These are phyloP conservation scores for Drosophila testacea DNA, from an alignment of 2,888 invertebrate genomes.

Conservation along the genomic window DNA sequence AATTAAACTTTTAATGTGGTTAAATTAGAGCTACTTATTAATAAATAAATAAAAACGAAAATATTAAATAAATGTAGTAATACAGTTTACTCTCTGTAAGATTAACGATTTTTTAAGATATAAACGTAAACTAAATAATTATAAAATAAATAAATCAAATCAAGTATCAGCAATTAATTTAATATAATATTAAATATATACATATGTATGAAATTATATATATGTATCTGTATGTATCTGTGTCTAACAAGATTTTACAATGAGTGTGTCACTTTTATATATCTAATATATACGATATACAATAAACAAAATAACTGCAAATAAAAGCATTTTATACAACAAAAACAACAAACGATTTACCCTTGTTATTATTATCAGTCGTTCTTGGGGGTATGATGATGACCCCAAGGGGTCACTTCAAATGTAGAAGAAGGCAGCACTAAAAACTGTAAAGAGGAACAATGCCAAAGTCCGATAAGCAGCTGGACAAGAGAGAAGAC, in stretches of 20 bases:
- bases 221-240: conserved; percentile 46
- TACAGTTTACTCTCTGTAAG: conserved; percentile 47
- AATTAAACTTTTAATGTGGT: conserved; percentile 50
- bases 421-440: conserved; percentile 18
- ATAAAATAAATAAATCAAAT: conserved; percentile 27
- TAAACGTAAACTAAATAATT: conserved; percentile 22
- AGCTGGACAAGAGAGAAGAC: conserved; percentile 30
- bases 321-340: conserved; percentile 73
- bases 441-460: conserved; percentile 38
- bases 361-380: conserved; percentile 25
- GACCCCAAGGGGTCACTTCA: conserved; percentile 61
- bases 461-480: conserved; percentile 60
- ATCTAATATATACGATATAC: conserved; percentile 72
- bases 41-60: conserved; percentile 13
- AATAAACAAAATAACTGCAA: conserved; percentile 71
- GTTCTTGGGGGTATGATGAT: not conserved
- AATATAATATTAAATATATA: conserved; percentile 39
- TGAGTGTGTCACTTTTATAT: conserved; percentile 80
- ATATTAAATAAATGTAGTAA: conserved; percentile 28
- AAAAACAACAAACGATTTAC: conserved; percentile 22
- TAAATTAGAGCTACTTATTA: conserved; percentile 36
- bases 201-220: conserved; percentile 33
- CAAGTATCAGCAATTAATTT: conserved; percentile 38
- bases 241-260: conserved; percentile 80
- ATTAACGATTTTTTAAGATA: conserved; percentile 49